These are phyloP conservation scores for Ectropis crepuscularia DNA, from an alignment of 2,888 invertebrate species.

Conservation along the genomic window DNA sequence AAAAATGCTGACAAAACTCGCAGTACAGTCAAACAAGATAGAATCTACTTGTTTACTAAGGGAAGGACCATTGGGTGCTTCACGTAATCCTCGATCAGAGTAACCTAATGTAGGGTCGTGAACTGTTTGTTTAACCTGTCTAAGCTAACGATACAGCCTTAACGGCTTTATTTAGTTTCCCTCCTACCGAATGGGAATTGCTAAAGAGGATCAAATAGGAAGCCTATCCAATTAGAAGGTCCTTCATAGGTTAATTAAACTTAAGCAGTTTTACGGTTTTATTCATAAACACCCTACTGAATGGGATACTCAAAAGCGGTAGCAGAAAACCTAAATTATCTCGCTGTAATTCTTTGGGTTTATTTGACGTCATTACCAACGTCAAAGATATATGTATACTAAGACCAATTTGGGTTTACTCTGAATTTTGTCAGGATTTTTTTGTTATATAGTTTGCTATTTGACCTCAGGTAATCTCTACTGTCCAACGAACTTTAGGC, in stretches of 20 bases:
- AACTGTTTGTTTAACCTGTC: conserved; percentile 32
- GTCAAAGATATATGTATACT: too few relatives aligned
- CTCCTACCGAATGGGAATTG: conserved; percentile 19
- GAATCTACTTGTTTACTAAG: conserved; percentile 8
- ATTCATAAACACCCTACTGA: neutral
- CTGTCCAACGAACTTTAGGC: too few relatives aligned
- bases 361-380: too few relatives aligned
- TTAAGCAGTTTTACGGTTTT: conserved; percentile 12
- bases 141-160: conserved; percentile 30
- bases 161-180: conserved; percentile 30
- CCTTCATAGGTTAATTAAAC: conserved; percentile 19
- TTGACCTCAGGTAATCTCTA: too few relatives aligned
- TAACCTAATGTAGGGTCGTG: conserved; percentile 40
- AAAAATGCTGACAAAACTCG: neutral
- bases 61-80: conserved; percentile 1
- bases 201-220: conserved; percentile 29
- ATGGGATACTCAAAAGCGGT: neutral
- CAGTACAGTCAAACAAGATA: conserved; percentile 1
- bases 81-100: conserved; percentile 38
- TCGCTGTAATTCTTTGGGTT: too few relatives aligned
- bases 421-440: too few relatives aligned
- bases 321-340: too few relatives aligned
- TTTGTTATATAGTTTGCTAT: too few relatives aligned
- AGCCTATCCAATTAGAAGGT: conserved; percentile 17
- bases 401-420: too few relatives aligned